These are phyloP conservation scores for Aradus depressus DNA, from an alignment of 2,888 invertebrate genomes.

Conservation along the genomic window DNA sequence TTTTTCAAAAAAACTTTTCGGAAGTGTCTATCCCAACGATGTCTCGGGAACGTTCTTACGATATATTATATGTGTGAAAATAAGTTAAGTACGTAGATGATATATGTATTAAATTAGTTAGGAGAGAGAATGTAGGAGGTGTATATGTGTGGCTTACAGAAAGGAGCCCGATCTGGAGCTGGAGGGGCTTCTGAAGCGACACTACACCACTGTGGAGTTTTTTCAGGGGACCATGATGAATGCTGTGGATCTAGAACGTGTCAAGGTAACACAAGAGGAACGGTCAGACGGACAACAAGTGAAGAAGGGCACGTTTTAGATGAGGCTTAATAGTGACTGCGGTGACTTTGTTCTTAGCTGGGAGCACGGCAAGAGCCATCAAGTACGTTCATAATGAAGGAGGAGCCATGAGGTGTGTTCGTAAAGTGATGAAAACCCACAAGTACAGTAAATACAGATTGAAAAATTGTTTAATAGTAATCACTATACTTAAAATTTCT, in stretches of 20 bases:
- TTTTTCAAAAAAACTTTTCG: too few relatives aligned
- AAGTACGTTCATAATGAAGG: too few relatives aligned
- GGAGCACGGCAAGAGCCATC: too few relatives aligned
- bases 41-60: too few relatives aligned
- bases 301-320: conserved; percentile 20
- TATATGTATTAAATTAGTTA: conserved; percentile 4
- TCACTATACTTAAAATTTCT: too few relatives aligned
- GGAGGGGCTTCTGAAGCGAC: conserved; percentile 99
- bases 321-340: conserved; percentile 7
- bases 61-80: not conserved
- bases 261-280: conserved; percentile 63
- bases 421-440: too few relatives aligned
- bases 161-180: conserved; percentile 99
- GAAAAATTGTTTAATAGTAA: too few relatives aligned
- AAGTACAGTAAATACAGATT: too few relatives aligned
- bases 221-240: conserved; percentile 99
- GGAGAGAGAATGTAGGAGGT: too few relatives aligned
- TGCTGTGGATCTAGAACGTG: conserved; percentile 99
- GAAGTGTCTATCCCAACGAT: too few relatives aligned
- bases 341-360: too few relatives aligned
- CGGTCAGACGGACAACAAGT: conserved; percentile 1
- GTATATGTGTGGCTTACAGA: conserved; percentile 63
- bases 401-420: too few relatives aligned
- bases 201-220: conserved; percentile 99
- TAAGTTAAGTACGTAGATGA: not conserved